A percentile compares a stretch with the other conserved stretches of the same genome.
phyloP scores from a whole-genome alignment of 1,140 invertebrate species.

The Tetramorium simillimum region DNA sequence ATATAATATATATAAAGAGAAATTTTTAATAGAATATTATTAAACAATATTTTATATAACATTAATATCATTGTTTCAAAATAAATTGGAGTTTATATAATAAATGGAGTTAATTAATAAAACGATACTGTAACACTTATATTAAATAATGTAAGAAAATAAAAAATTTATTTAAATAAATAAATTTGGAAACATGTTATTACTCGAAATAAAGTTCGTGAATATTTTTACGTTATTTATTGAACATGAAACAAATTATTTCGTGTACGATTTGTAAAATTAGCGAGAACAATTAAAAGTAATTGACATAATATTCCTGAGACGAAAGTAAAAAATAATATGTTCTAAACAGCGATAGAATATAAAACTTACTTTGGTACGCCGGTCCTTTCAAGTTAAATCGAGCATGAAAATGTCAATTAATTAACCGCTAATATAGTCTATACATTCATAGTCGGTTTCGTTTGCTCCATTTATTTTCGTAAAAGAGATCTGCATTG shows the following conservation, averaged over 20 bases:
- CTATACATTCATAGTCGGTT: background rate
- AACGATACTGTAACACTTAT: background rate
- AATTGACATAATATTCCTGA: background rate
- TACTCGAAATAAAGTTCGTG: background rate
- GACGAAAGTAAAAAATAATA: background rate
- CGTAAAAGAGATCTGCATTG: conserved; percentile 5
- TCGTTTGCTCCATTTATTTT: conserved; percentile 43
- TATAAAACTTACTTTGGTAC: background rate
- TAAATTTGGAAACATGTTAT: background rate
- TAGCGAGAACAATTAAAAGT: background rate
- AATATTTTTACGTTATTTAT: background rate
- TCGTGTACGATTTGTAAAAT: conserved; percentile 2
- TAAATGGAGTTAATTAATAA: background rate
- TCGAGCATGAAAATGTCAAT: conserved; percentile 37
- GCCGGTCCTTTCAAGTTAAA: background rate
- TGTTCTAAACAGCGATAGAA: background rate
- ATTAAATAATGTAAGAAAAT: background rate
- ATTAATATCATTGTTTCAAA: background rate
- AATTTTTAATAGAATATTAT: background rate
- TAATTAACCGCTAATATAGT: conserved; percentile 34
- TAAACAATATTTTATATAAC: background rate
- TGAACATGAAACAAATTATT: background rate
- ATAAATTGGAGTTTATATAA: background rate
- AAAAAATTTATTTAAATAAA: background rate
- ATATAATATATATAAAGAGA: background rate